Conservation (phyloP, 2,797 vertebrate genomes). For the Aquila chrysaetos region DNA sequence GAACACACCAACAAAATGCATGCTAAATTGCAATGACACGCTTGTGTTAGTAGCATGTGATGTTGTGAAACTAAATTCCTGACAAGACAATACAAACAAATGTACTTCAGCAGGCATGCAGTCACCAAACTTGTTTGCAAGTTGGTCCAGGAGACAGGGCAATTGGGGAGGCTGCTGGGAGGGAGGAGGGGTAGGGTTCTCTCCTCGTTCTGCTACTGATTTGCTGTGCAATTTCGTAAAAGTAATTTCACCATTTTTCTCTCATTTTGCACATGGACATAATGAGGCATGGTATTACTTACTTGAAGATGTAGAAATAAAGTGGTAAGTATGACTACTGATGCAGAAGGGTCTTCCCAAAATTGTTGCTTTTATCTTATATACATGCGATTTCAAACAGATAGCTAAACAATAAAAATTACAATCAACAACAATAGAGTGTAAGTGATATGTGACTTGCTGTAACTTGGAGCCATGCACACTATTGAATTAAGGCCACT, state of each 20-base stretch:
- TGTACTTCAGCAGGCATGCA: neutral
- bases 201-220: neutral
- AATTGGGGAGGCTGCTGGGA: neutral
- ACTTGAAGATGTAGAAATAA: neutral
- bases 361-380: neutral
- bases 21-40: conserved; percentile 52
- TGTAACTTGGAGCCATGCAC: neutral
- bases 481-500: conserved; percentile 1
- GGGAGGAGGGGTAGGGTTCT: neutral
- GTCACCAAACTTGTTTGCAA: neutral
- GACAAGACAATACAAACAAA: conserved; percentile 44
- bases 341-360: neutral
- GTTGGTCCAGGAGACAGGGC: neutral
- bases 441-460: neutral
- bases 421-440: neutral
- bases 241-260: neutral
- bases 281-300: neutral
- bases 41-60: conserved; percentile 9
- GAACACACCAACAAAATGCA: conserved; percentile 50
- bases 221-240: neutral
- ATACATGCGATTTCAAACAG: neutral
- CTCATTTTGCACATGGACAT: neutral
- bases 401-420: conserved; percentile 19
- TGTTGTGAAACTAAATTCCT: conserved; percentile 49
- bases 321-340: neutral